Evolutionary conservation across 2,797 vertebrate genomes (phyloP).

Genomic region (Enteromius treurensis): DNA sequence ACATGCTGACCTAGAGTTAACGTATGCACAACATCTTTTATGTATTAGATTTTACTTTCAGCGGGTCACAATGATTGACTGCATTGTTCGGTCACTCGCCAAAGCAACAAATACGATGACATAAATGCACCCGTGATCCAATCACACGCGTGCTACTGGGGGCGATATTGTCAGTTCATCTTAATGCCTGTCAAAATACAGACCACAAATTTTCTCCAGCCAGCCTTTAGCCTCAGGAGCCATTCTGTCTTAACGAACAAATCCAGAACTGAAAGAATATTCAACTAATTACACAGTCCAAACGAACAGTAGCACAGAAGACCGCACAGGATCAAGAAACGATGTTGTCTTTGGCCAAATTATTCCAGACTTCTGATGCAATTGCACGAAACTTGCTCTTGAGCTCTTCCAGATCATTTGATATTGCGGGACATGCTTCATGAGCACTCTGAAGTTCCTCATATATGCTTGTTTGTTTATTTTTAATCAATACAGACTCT

Average conservation of each 20-base stretch:
- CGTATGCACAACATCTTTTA: neutral
- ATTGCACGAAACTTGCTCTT: conserved; percentile 74
- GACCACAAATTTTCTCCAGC: conserved; percentile 16
- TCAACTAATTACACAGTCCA: conserved; percentile 55
- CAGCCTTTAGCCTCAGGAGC: conserved; percentile 13
- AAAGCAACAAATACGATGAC: neutral
- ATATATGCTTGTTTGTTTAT: neutral
- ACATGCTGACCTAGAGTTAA: neutral
- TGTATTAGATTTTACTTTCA: neutral
- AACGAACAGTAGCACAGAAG: conserved; percentile 66
- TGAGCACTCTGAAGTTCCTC: neutral
- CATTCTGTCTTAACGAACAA: conserved; percentile 27
- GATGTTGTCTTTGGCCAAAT: conserved; percentile 59
- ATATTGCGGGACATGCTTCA: conserved; percentile 11
- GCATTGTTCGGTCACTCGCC: neutral
- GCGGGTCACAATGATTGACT: neutral
- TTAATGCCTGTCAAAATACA: conserved; percentile 21
- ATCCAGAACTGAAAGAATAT: conserved; percentile 27
- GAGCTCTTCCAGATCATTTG: conserved; percentile 50
- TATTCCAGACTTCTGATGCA: conserved; percentile 77
- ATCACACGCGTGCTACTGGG: neutral
- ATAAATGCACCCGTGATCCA: conserved; percentile 3
- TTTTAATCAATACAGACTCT: conserved; percentile 3
- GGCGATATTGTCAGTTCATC: conserved; percentile 22
- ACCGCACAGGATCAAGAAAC: conserved; percentile 42